These are phyloP conservation scores for Cataglyphis livida DNA, from an alignment of 2,888 invertebrate species.

Conservation along the genomic window DNA sequence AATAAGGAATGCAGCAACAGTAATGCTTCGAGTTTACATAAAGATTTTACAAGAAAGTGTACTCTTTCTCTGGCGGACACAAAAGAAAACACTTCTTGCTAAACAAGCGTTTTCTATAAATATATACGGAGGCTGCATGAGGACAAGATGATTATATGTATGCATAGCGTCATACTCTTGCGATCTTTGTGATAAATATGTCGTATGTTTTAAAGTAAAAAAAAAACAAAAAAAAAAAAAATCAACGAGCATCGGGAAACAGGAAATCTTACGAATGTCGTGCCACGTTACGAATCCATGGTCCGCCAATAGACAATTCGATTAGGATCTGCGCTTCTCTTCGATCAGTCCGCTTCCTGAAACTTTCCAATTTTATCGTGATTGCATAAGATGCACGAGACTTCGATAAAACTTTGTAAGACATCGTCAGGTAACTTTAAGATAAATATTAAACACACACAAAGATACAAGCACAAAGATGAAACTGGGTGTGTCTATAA, in stretches of 20 bases:
- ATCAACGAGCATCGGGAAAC: neutral
- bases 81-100: neutral
- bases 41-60: slow-evolving; percentile 21
- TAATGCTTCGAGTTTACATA: neutral
- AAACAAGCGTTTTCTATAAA: slow-evolving; percentile 4
- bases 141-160: neutral
- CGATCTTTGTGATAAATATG: neutral
- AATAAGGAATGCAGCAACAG: neutral
- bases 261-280: slow-evolving; percentile 14
- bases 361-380: slow-evolving; percentile 47
- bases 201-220: no score
- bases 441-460: slow-evolving; percentile 32
- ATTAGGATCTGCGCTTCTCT: slow-evolving; percentile 28
- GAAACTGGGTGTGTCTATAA: neutral
- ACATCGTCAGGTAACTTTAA: slow-evolving; percentile 33
- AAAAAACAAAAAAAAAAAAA: neutral
- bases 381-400: slow-evolving; percentile 47
- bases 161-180: neutral
- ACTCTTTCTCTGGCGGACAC: neutral
- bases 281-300: neutral
- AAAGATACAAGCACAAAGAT: slow-evolving; percentile 1
- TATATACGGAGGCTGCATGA: neutral
- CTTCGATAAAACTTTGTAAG: slow-evolving; percentile 38
- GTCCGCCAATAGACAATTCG: slow-evolving; percentile 8
- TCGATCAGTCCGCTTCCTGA: slow-evolving; percentile 22